Evolutionary conservation across 2,113 vertebrate species (phyloP).

Genomic region (Cricetomys ansorgei): DNA sequence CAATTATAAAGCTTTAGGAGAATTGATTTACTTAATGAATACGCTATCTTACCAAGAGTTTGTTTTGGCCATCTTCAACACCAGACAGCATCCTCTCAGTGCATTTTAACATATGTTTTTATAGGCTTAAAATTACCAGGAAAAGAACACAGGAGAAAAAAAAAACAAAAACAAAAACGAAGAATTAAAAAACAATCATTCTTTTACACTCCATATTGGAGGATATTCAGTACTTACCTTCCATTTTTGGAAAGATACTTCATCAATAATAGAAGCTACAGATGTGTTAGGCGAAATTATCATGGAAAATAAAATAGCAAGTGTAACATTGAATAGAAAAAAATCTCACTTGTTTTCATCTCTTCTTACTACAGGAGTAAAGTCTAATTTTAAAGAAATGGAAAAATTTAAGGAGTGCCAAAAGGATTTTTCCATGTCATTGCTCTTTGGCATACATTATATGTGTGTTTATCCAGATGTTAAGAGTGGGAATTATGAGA

Average conservation of each 20-base stretch:
- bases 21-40: not conserved
- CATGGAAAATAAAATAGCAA: slow-evolving; percentile 39
- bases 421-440: slow-evolving; percentile 60
- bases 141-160: not conserved
- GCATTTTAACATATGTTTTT: not conserved
- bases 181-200: not conserved
- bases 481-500: not conserved
- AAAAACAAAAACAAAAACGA: not conserved
- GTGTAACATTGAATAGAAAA: not conserved
- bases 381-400: slow-evolving; percentile 69
- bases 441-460: slow-evolving; percentile 50
- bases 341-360: slow-evolving; percentile 48
- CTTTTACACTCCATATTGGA: not conserved
- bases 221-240: not conserved
- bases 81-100: not conserved
- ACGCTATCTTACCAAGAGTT: not conserved
- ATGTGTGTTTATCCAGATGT: slow-evolving; percentile 72
- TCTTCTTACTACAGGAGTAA: slow-evolving; percentile 26
- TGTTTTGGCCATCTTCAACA: not conserved
- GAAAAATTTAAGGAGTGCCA: slow-evolving; percentile 68
- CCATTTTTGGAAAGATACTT: not conserved
- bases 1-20: not conserved
- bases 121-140: not conserved
- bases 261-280: not conserved
- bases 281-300: not conserved